Base-by-base conservation (phyloP, 1,140 invertebrate species). In the Leptopilina boulardi region DNA sequence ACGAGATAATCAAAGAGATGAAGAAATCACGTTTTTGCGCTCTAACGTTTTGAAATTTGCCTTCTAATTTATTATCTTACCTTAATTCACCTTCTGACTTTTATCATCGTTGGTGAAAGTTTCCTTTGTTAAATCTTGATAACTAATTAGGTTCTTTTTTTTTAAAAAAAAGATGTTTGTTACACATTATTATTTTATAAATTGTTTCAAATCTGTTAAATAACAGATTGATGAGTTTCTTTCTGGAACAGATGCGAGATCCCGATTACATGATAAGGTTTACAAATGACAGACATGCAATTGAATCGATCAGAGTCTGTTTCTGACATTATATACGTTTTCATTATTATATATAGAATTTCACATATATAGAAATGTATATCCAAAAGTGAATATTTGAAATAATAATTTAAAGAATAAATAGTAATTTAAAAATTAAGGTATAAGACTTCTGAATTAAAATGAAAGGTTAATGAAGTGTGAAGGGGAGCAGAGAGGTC, bases 381-480 rank as follows among this genome's bases (percentile, higher is more conserved):
- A n/a, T n/a, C n/a, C n/a, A n/a, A n/a, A n/a, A n/a, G n/a, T n/a
- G n/a, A n/a, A n/a, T n/a, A n/a, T n/a, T n/a, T n/a, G n/a, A n/a
- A n/a, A n/a, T n/a, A n/a, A n/a, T n/a, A n/a, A n/a, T n/a, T n/a
- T n/a, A n/a, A n/a, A n/a, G n/a, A n/a, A n/a, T n/a, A n/a, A n/a
- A n/a, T n/a, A n/a, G n/a, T n/a, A n/a, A n/a, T n/a, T n/a, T n/a
- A n/a, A n/a, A n/a, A n/a, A n/a, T n/a, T n/a, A n/a, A n/a, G n/a
- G n/a, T n/a, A n/a, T n/a, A n/a, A n/a, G n/a, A n/a, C n/a, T n/a
- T n/a, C n/a, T n/a, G n/a, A n/a, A n/a, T n/a, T n/a, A n/a, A n/a
- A n/a, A n/a, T n/a, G n/a, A n/a, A 82, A 78, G 81, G 78, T 80
- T 80, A 80, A 78, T 54, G 70, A 76, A 18, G 77, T 70, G 74